Percentiles rank a stretch among this genome's conserved stretches.
Evolutionary conservation across 53 echinoderm and acorn worm genomes (phyloP).

Genomic region (Arbacia lixula): DNA sequence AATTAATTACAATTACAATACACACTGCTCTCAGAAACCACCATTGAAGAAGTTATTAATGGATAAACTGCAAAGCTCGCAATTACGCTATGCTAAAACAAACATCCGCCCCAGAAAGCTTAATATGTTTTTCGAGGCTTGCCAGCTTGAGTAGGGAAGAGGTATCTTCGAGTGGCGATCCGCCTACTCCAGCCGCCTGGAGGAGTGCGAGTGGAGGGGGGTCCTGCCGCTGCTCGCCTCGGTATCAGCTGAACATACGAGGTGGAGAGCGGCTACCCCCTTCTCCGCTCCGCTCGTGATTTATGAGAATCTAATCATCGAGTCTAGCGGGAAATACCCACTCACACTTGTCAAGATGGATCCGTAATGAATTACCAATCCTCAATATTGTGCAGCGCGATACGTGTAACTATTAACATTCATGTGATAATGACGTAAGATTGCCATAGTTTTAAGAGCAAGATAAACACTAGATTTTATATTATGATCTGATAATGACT

Average conservation of each 20-base stretch:
- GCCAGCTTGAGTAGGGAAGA: slow-evolving; percentile 2
- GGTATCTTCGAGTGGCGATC: slow-evolving; percentile 26
- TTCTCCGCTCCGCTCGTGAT: background rate
- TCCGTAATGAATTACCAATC: slow-evolving; percentile 5
- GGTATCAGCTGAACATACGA: slow-evolving; percentile 26
- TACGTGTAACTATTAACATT: background rate
- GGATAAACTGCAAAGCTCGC: slow-evolving; percentile 27
- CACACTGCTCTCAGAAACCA: slow-evolving; percentile 10
- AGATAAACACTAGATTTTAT: no score
- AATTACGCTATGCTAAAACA: slow-evolving; percentile 20
- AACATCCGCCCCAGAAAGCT: background rate
- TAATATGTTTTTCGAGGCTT: slow-evolving; percentile 1
- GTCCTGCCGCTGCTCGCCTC: slow-evolving; percentile 4
- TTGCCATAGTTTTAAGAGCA: no score
- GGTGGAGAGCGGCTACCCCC: slow-evolving; percentile 15
- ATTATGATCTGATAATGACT: no score
- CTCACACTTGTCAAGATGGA: slow-evolving; percentile 14
- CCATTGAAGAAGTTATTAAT: slow-evolving; percentile 30
- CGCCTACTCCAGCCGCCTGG: slow-evolving; percentile 34
- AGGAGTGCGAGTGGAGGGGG: slow-evolving; percentile 21
- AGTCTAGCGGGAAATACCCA: slow-evolving; percentile 27
- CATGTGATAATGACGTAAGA: no score
- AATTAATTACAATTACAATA: slow-evolving; percentile 22
- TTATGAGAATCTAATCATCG: slow-evolving; percentile 48
- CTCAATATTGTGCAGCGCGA: background rate